A percentile compares a stretch with the other conserved stretches of the same genome.
Evolutionary conservation across 2,113 vertebrate genomes (phyloP).

Genomic region (Eubucco bourcierii): DNA sequence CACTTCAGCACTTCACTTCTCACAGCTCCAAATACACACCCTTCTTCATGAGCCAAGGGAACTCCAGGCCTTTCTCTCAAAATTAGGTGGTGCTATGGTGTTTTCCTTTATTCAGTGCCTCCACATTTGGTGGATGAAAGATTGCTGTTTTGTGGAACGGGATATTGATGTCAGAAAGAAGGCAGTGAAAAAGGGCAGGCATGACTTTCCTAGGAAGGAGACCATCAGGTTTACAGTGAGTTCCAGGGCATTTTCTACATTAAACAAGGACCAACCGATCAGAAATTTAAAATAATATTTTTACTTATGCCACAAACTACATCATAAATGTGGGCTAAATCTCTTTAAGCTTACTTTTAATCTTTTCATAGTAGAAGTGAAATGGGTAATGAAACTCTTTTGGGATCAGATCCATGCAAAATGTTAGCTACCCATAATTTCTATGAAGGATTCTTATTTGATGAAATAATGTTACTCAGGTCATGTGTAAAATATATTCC

Average conservation of each 20-base stretch:
- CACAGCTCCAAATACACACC: background rate
- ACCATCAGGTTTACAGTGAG: background rate
- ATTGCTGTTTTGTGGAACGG: background rate
- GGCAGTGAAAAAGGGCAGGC: background rate
- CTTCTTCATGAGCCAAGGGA: background rate
- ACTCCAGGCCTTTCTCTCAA: background rate
- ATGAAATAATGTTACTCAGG: background rate
- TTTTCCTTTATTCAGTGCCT: background rate
- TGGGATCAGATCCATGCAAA: background rate
- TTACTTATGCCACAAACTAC: background rate
- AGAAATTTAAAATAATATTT: background rate
- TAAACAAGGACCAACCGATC: background rate
- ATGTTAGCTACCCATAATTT: background rate
- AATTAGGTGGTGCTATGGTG: background rate
- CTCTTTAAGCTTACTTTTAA: background rate
- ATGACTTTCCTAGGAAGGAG: background rate
- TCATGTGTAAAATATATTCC: background rate
- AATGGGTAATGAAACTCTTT: background rate
- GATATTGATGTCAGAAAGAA: background rate
- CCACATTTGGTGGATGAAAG: background rate
- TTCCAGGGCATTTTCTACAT: background rate
- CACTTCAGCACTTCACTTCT: background rate
- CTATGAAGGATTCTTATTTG: background rate
- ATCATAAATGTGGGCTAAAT: background rate
- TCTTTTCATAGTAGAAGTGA: background rate